Percentiles rank a stretch among this genome's conserved stretches.
Conservation (phyloP, 2,113 vertebrate genomes). For the Xenopus tropicalis region UCB_Xtro_10.0 CM004450.2:29946501-29947000, state of each 20-base stretch:
- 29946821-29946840: slow-evolving; percentile 33
- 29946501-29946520: slow-evolving; percentile 3
- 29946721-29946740: slow-evolving; percentile 38
- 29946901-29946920: no score
- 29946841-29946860: slow-evolving; percentile 29
- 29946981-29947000: no score
- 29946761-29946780: slow-evolving; percentile 13
- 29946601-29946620: slow-evolving; percentile 19
- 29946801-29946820: slow-evolving; percentile 11
- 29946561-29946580: slow-evolving; percentile 31
- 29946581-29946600: slow-evolving; percentile 39
- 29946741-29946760: slow-evolving; percentile 15
- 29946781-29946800: slow-evolving; percentile 14
- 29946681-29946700: slow-evolving; percentile 40
- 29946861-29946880: no score
- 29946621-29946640: not conserved
- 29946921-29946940: no score
- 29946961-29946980: no score
- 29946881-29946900: no score
- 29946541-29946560: slow-evolving; percentile 2
- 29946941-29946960: no score
- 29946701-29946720: slow-evolving; percentile 20
- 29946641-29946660: slow-evolving; percentile 28
- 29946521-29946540: slow-evolving; percentile 15
- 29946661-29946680: slow-evolving; percentile 25